These are phyloP conservation scores for Watsonalla binaria DNA, from an alignment of 2,888 invertebrate genomes.

Conservation along the genomic window DNA sequence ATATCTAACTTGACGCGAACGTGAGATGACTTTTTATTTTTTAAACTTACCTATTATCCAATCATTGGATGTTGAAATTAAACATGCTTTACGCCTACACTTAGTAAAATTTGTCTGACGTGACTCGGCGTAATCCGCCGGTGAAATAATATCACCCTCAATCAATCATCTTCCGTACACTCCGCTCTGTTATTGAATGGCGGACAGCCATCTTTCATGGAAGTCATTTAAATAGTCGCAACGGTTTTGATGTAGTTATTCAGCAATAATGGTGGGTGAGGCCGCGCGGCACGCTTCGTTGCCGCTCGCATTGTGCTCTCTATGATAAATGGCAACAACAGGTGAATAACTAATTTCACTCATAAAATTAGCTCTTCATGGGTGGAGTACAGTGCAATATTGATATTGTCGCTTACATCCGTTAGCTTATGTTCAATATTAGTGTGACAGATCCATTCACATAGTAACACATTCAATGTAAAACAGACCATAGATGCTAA, in stretches of 20 bases:
- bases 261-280: conserved; percentile 66
- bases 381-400: conserved; percentile 75
- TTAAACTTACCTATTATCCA: conserved; percentile 49
- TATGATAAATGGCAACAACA: conserved; percentile 77
- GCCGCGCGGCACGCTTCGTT: conserved; percentile 50
- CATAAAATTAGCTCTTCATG: conserved; percentile 74
- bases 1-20: conserved; percentile 45
- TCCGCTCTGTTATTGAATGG: conserved; percentile 9
- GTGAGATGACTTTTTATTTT: conserved; percentile 53
- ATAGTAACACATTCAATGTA: conserved; percentile 3
- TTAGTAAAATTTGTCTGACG: conserved; percentile 38
- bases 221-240: conserved; percentile 41
- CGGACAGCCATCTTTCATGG: conserved; percentile 8
- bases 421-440: conserved; percentile 55
- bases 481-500: no score
- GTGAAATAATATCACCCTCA: conserved; percentile 16
- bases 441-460: conserved; percentile 45
- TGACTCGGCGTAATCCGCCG: conserved; percentile 34
- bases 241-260: conserved; percentile 54
- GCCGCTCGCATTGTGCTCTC: conserved; percentile 63
- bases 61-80: conserved; percentile 58
- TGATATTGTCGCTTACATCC: conserved; percentile 66
- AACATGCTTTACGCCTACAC: conserved; percentile 45
- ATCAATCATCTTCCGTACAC: conserved; percentile 10
- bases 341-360: conserved; percentile 78